These are phyloP conservation scores for Sarotherodon lohbergeri DNA, from an alignment of 2,113 vertebrate genomes.

Conservation along the genomic window DNA sequence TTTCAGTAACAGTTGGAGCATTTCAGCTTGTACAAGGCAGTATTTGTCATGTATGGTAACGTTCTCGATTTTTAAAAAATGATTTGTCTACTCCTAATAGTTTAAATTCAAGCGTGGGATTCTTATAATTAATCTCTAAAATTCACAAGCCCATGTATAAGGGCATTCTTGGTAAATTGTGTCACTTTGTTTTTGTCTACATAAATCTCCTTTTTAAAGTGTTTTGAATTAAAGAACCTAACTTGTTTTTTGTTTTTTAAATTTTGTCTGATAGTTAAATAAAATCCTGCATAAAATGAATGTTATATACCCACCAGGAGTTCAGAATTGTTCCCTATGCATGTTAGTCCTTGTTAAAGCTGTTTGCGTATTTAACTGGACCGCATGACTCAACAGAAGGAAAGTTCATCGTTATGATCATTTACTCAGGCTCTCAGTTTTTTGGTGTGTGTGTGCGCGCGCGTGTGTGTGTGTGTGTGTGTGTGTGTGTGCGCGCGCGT, in stretches of 20 bases:
- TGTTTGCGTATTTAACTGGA: conserved; percentile 54
- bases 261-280: conserved; percentile 1
- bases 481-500: not conserved
- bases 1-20: not conserved
- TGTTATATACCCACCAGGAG: conserved; percentile 32
- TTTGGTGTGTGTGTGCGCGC: not conserved
- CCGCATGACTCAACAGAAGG: conserved; percentile 70
- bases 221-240: conserved; percentile 3
- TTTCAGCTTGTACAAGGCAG: not conserved
- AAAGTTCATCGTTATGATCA: conserved; percentile 39
- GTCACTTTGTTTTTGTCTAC: not conserved
- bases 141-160: not conserved
- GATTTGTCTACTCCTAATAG: not conserved
- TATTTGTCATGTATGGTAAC: not conserved
- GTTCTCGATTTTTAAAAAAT: not conserved
- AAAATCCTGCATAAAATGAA: conserved; percentile 2
- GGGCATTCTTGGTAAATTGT: not conserved
- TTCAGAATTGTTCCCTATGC: conserved; percentile 86
- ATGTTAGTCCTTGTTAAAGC: conserved; percentile 69
- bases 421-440: not conserved
- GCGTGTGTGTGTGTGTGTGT: not conserved
- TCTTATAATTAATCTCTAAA: not conserved
- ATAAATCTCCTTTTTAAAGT: not conserved
- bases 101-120: not conserved
- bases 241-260: conserved; percentile 1